Conservation (phyloP, 2,113 vertebrate species). For the Paradisaea rubra region DNA sequence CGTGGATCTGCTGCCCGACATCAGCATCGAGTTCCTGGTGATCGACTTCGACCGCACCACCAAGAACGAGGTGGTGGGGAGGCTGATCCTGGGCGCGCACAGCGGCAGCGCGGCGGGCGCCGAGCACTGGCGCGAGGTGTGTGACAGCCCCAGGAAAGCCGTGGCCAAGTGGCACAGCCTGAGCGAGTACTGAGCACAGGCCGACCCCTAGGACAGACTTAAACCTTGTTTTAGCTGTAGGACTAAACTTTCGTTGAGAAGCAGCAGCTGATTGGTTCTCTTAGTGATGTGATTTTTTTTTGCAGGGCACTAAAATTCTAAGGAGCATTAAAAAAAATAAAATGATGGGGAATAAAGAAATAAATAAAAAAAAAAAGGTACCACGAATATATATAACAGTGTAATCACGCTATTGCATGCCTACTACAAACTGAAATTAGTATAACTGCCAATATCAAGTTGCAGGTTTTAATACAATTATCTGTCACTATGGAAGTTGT, state of each 20-base stretch:
- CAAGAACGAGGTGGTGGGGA: conserved; percentile 91
- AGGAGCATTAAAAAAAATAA: background rate
- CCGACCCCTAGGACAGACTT: background rate
- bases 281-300: conserved; percentile 53
- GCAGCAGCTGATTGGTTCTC: conserved; percentile 56
- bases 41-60: conserved; percentile 96
- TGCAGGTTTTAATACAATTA: conserved; percentile 65
- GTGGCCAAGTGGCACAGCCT: conserved; percentile 95
- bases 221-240: conserved; percentile 68
- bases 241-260: conserved; percentile 57
- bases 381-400: conserved; percentile 70
- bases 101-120: conserved; percentile 75
- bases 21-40: conserved; percentile 93
- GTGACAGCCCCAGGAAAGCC: conserved; percentile 83
- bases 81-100: conserved; percentile 86
- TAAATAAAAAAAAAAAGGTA: background rate
- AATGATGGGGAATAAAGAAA: background rate
- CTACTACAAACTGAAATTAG: conserved; percentile 72
- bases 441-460: conserved; percentile 67
- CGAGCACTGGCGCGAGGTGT: conserved; percentile 90
- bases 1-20: conserved; percentile 83
- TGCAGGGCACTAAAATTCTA: conserved; percentile 68
- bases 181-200: conserved; percentile 69
- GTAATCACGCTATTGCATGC: conserved; percentile 87
- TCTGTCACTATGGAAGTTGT: conserved; percentile 72